Evolutionary conservation across 2,888 invertebrate species (phyloP), one percentile per base, ranked within the genome.

Genomic region (Drosophila ezoana): DNA sequence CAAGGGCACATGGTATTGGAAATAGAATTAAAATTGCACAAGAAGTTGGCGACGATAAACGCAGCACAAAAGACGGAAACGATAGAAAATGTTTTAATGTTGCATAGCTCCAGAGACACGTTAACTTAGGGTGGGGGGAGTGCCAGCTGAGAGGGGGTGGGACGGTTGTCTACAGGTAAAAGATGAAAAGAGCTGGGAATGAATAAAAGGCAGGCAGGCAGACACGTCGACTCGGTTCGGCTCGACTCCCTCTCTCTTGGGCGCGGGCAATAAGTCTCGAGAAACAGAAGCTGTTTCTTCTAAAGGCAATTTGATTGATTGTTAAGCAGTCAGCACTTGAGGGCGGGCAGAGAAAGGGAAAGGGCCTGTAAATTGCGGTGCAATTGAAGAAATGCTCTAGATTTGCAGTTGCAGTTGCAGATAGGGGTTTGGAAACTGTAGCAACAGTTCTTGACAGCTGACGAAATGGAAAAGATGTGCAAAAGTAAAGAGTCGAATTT

Each of bases 81-180:
- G 76, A 85, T 85, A 77, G 86, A 85, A 83, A 86, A 80, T 82
- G 88, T 83, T 85, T 85, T 86, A 87, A 84, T 84, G 83, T 84
- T 85, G 72, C 83, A 62, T 14, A 33, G 40, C 14, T 32, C 38
- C n/a, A 28, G 18, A 44, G 53, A 16, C 8, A 47, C 14, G 20
- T 18, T 41, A 37, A 37, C 23, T 37, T 28, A 2, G 16, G 4
- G 10, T 9, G 40, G 4, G 11, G 9, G 18, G 16, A 2, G 10
- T 4, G 40, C 10, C 16, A 14, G 28, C 0, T 23, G 43, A 28
- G n/a, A 11, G 4, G 11, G 54, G 33, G 14, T 10, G 1, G 8
- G 0, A 9, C 1, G 9, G 11, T 20, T 43, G 20, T 33, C 20
- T 28, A 10, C 28, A 49, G 51, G 53, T 54, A 40, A 38, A 23